Conservation (phyloP, 1,140 invertebrate genomes). For the Cotesia typhae region DNA sequence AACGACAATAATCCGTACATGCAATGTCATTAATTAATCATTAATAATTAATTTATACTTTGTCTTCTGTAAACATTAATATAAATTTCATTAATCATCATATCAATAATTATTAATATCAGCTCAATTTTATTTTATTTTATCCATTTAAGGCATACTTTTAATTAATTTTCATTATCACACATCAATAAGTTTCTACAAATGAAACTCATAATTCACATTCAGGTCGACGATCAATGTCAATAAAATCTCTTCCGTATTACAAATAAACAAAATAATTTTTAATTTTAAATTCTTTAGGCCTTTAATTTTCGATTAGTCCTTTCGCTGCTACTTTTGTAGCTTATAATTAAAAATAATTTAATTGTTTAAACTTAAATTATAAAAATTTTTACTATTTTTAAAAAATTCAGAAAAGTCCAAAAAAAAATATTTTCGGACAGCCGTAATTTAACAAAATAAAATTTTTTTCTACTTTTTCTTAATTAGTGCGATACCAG, state of each 20-base stretch:
- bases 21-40: background rate
- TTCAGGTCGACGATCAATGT: slow-evolving; percentile 20
- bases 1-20: background rate
- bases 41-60: background rate
- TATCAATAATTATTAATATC: background rate
- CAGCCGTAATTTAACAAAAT: too few relatives aligned
- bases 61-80: background rate
- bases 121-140: background rate
- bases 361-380: too few relatives aligned
- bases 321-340: too few relatives aligned
- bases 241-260: background rate
- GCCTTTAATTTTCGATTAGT: background rate
- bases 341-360: too few relatives aligned
- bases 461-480: too few relatives aligned
- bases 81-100: background rate
- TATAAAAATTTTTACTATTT: too few relatives aligned
- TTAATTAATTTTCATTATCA: slow-evolving; percentile 20
- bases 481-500: too few relatives aligned
- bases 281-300: background rate
- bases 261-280: too few relatives aligned
- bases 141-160: slow-evolving; percentile 28
- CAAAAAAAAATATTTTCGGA: too few relatives aligned
- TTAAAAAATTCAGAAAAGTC: too few relatives aligned
- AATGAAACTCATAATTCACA: slow-evolving; percentile 17
- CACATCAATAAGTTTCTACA: slow-evolving; percentile 21